These are phyloP conservation scores for Antennarius striatus DNA, from an alignment of 2,113 vertebrate genomes.

Conservation along the genomic window DNA sequence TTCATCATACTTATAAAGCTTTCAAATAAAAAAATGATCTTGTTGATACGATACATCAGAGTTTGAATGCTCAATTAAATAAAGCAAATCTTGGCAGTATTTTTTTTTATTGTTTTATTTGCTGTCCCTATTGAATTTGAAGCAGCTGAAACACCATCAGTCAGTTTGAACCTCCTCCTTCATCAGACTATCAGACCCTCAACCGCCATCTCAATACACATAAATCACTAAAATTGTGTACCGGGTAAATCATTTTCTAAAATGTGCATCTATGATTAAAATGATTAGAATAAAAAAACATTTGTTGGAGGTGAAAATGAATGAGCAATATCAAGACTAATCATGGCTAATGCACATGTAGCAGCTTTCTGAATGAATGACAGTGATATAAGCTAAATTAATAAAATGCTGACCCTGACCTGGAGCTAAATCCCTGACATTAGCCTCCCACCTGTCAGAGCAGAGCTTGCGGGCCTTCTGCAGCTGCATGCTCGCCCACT, in stretches of 20 bases:
- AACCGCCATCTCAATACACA: constrained; percentile 25
- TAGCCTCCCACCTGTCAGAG: constrained; percentile 83
- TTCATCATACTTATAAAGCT: constrained; percentile 55
- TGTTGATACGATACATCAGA: constrained; percentile 56
- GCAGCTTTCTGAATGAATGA: constrained; percentile 13
- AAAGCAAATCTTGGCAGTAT: constrained; percentile 26
- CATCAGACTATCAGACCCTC: constrained; percentile 33
- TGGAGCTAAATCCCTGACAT: constrained; percentile 15
- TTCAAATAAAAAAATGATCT: constrained; percentile 52
- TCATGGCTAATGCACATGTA: constrained; percentile 1
- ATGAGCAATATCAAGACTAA: constrained; percentile 35
- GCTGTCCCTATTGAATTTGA: constrained; percentile 43
- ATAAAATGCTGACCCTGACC: constrained; percentile 36
- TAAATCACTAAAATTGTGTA: constrained; percentile 39
- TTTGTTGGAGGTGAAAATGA: constrained; percentile 12
- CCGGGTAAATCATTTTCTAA: constrained; percentile 34
- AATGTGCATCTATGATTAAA: constrained; percentile 29
- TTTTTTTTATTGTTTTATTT: constrained; percentile 38
- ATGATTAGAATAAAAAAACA: constrained; percentile 16
- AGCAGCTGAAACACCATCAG: constrained; percentile 46
- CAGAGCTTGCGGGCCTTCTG: constrained; percentile 88
- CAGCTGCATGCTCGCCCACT: constrained; percentile 89
- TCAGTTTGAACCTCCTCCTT: constrained; percentile 40
- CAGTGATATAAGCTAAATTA: constrained; percentile 18
- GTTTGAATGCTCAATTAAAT: constrained; percentile 62